A percentile compares a stretch with the other conserved stretches of the same genome.
Conservation (phyloP, 2,113 vertebrate species). For the Vidua macroura region DNA sequence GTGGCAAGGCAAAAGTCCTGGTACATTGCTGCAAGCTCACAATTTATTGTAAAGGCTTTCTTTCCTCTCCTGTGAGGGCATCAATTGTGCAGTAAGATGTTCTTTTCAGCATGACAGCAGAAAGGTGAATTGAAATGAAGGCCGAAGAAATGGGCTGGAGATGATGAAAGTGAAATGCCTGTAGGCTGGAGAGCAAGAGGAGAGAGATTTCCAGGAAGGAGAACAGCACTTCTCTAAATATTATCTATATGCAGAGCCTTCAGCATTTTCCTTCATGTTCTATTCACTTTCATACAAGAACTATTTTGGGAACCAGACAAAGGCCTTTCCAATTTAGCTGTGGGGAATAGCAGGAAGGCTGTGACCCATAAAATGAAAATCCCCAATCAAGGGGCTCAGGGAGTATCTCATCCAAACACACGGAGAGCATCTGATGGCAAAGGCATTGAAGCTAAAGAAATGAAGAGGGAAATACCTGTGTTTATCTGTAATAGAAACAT, state of each 20-base stretch:
- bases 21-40: not conserved
- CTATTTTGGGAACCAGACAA: not conserved
- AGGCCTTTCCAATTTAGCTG: not conserved
- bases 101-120: not conserved
- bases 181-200: not conserved
- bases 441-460: slow-evolving; percentile 1
- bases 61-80: not conserved
- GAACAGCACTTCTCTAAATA: not conserved
- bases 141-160: not conserved
- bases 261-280: not conserved
- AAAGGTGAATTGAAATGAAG: not conserved
- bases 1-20: not conserved
- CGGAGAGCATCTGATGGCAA: not conserved
- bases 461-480: not conserved
- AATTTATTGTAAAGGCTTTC: not conserved
- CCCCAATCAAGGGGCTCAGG: not conserved
- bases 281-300: not conserved
- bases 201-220: not conserved
- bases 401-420: not conserved
- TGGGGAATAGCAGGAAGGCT: not conserved
- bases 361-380: not conserved
- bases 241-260: not conserved
- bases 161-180: not conserved
- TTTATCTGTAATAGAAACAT: not conserved
- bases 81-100: not conserved